Evolutionary conservation across 2,797 vertebrate genomes (phyloP), one percentile per base, ranked within the genome.

Genomic region (Kryptopterus vitreolus): DNA sequence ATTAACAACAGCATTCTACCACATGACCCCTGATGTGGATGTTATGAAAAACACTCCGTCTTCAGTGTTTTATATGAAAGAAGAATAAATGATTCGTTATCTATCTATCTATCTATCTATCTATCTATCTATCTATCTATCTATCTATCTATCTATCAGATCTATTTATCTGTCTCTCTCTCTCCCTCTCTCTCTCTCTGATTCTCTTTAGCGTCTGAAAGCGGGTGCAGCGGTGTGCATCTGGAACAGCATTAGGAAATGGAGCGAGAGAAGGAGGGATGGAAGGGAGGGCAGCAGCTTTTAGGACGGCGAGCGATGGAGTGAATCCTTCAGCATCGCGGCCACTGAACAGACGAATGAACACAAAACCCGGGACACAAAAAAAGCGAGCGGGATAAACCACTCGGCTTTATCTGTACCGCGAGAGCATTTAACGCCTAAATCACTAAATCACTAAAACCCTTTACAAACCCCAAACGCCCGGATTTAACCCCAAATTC

Each of bases 321-420:
- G 75, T 77, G 75, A 65, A 33, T 79, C 66, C 69, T 63, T 81
- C 74, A 78, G 73, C 55, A 38, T 82, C 73, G 35, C 63, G 55
- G 43, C 73, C 80, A 73, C 77, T 82, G 52, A 26, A 82, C 77
- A 79, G 57, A 77, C 58, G 35, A 81, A 76, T 82, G 77, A 81
- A 84, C 78, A 79, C 68, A 82, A 79, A 79, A 71, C 26, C 57
- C 65, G 65, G 69, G 58, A 78, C 57, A 59, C 55, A 68, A 59
- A n/a, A n/a, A n/a, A n/a, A n/a, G n/a, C n/a, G 68, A 68, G 61
- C n/a, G 55, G 63, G 70, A 65, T 52, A 59, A 84, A 78, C 78
- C 61, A 76, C 73, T 48, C 73, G 29, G 43, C 38, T 76, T n/a
- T 76, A 76, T 62, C 73, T 76, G 73, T 76, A 26, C 48, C 26